phyloP scores from a whole-genome alignment of 1,140 invertebrate species.

The Eueides isabella region DNA sequence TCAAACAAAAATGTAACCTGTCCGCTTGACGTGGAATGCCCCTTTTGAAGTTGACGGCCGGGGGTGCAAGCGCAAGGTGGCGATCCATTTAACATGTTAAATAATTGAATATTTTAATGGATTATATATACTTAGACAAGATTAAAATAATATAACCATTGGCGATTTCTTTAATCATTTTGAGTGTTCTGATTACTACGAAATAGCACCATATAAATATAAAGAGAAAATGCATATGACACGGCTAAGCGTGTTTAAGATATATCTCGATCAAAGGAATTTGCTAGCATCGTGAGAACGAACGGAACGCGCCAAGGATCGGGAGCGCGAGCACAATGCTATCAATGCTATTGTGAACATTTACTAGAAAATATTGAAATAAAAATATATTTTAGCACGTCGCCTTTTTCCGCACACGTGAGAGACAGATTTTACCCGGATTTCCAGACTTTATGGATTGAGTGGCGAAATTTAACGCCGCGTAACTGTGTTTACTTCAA shows the following conservation, averaged over 20 bases:
- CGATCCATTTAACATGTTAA: no score
- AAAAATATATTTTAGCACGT: no score
- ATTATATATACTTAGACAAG: no score
- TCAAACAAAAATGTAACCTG: no score
- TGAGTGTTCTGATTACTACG: no score
- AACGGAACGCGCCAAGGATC: not conserved
- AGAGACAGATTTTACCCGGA: not conserved
- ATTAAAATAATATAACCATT: no score
- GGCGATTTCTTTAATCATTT: no score
- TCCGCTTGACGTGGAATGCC: no score
- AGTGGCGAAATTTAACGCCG: not conserved
- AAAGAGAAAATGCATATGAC: not conserved
- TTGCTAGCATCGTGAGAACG: not conserved
- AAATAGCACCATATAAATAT: not conserved
- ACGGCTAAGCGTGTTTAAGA: not conserved
- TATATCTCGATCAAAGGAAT: not conserved
- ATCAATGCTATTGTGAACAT: not conserved
- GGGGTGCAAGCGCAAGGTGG: no score
- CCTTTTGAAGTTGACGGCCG: no score
- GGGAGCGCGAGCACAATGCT: not conserved
- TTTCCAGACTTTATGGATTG: not conserved
- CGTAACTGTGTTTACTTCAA: not conserved
- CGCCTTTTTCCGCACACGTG: no score
- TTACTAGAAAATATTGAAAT: not conserved
- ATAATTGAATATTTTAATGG: no score